Base-by-base conservation (phyloP, 2,888 invertebrate species). In the Caenorhabditis becei region DNA sequence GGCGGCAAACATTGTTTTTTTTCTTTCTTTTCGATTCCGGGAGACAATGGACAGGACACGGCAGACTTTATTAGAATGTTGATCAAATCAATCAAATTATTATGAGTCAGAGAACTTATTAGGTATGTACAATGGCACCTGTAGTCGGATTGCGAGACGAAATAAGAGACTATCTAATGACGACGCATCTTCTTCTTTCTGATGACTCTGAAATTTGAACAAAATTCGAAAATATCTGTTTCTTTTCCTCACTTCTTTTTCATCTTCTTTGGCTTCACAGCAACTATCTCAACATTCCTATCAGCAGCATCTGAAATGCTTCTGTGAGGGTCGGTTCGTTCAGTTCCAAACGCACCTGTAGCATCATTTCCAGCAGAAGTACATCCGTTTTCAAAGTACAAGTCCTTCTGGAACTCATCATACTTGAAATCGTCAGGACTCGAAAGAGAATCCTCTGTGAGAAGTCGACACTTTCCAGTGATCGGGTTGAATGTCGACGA, bases 351-450 rank as follows among this genome's bases (percentile, higher is more conserved):
- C n/a, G n/a, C 1, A 65, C 65, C 77, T 26, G 37, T 11, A 20
- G 24, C 2, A 20, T 77, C 75, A 26, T 67, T 77, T 24, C 62
- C 62, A 20, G 74, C 74, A 23, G 65, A 63, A 1, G 80, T 80
- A 62, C 88, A 89, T 4, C 87, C 86, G 58, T 90, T 90, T 70
- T 90, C 90, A 58, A 90, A 89, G 79, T 90, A 90, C 41, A 90
- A 61, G 54, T 83, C 81, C 47, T 86, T 80, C 26, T 83, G 80
- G 47, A 75, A 65, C 20, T 83, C 74, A 23, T 84, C 86, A 32
- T 86, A 87, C 18, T 86, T 83, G 82, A 88, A 90, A 11, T 82
- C 81, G 32, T 82, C 79, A 2, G 90, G 90, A 28, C 77, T 82
- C 14, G 83, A 79, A 49, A 90, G 58, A 11, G 86, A 86, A 75